Conservation (phyloP, 2,113 vertebrate genomes). For the Rutilus rutilus region DNA sequence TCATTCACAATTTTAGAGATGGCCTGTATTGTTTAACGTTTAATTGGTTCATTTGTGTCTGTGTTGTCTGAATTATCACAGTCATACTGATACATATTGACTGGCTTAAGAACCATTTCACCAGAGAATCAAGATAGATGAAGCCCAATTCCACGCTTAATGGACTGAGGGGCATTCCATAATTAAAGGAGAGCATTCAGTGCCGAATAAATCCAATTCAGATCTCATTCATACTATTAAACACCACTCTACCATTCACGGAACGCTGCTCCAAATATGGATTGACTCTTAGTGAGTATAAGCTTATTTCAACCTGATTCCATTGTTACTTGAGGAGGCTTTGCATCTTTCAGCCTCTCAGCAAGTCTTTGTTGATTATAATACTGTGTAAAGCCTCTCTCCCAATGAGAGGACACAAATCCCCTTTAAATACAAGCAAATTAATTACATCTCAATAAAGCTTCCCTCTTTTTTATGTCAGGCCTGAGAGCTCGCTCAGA, state of each 20-base stretch:
- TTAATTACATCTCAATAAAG: conserved; percentile 39
- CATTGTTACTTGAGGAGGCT: conserved; percentile 52
- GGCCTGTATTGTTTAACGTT: neutral
- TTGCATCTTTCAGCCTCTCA: conserved; percentile 49
- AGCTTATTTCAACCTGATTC: conserved; percentile 53
- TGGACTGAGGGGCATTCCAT: neutral
- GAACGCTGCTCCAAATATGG: conserved; percentile 43
- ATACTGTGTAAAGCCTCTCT: conserved; percentile 48
- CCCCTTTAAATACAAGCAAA: conserved; percentile 37
- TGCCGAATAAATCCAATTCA: conserved; percentile 21
- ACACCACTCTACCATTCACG: neutral
- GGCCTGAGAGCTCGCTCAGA: neutral
- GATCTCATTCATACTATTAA: conserved; percentile 25
- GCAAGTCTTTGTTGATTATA: conserved; percentile 53
- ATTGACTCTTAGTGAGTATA: conserved; percentile 51
- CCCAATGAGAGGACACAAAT: conserved; percentile 45
- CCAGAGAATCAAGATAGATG: neutral
- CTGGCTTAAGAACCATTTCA: neutral
- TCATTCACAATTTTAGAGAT: neutral
- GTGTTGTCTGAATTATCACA: neutral
- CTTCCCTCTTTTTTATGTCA: conserved; percentile 12
- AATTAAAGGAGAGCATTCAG: conserved; percentile 20
- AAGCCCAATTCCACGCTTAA: neutral
- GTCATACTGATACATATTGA: neutral
- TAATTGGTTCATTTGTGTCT: neutral